Evolutionary conservation across 2,113 vertebrate genomes (phyloP).

Genomic region (Hemiprocne comata): DNA sequence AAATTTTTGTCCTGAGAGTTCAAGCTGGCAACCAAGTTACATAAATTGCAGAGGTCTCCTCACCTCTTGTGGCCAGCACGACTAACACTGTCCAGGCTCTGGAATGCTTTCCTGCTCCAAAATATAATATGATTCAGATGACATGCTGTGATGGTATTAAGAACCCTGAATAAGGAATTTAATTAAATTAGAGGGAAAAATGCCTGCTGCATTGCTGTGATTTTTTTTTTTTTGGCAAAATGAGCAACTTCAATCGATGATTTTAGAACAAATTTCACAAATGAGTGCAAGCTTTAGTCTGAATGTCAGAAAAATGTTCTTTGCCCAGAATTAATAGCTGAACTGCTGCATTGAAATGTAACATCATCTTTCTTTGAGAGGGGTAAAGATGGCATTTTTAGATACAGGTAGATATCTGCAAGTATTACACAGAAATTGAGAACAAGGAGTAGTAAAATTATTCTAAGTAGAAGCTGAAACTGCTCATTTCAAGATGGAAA

Average conservation of each 20-base stretch:
- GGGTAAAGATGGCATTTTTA: not conserved
- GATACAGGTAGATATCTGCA: not conserved
- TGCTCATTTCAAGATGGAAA: not conserved
- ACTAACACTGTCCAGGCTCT: not conserved
- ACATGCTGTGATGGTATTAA: not conserved
- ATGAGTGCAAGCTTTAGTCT: not conserved
- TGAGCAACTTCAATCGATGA: not conserved
- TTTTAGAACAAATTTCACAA: not conserved
- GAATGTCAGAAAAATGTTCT: not conserved
- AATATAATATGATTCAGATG: not conserved
- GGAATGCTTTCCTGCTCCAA: not conserved
- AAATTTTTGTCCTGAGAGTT: not conserved
- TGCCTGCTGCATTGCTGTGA: not conserved
- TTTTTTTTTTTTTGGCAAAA: not conserved
- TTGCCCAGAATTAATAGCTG: not conserved
- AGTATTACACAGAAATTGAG: not conserved
- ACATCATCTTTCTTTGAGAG: not conserved
- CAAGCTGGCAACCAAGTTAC: not conserved
- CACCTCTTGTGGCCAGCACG: not conserved
- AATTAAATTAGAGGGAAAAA: not conserved
- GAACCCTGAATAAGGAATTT: not conserved
- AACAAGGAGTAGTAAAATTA: not conserved
- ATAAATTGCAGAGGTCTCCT: not conserved
- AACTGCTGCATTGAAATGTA: not conserved
- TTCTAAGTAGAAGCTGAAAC: not conserved